phyloP scores from a whole-genome alignment of 2,888 invertebrate genomes.

The Brachycybe producta region DNA sequence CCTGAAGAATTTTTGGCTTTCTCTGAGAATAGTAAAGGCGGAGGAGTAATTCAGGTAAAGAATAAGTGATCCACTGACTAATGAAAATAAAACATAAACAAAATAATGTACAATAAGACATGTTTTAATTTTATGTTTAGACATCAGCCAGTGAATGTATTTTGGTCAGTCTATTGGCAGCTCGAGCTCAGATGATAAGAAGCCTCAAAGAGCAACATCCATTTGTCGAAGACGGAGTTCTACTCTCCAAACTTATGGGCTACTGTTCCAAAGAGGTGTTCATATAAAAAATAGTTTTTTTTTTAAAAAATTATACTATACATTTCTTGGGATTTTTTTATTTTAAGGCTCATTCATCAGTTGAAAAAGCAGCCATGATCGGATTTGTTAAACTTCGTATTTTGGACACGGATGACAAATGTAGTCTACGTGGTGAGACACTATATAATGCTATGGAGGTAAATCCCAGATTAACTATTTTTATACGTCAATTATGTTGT shows the following conservation, averaged over 20 bases:
- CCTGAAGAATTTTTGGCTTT: constrained; percentile 76
- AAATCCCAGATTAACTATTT: not conserved
- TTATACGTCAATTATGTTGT: too few relatives aligned
- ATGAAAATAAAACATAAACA: not conserved
- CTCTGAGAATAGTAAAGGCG: constrained; percentile 72
- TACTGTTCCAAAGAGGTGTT: constrained; percentile 39
- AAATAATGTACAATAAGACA: constrained; percentile 1
- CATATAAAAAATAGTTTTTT: not conserved
- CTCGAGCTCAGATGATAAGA: constrained; percentile 75
- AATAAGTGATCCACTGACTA: not conserved
- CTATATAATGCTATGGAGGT: constrained; percentile 49
- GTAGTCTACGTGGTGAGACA: constrained; percentile 64
- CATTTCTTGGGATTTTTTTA: constrained; percentile 44
- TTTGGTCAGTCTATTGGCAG: constrained; percentile 80
- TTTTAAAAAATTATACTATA: constrained; percentile 14
- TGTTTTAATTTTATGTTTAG: constrained; percentile 39
- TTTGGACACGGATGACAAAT: constrained; percentile 72
- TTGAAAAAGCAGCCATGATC: constrained; percentile 89
- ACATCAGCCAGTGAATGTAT: constrained; percentile 93
- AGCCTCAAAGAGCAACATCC: constrained; percentile 70
- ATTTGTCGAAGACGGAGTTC: constrained; percentile 73
- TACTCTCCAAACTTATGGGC: constrained; percentile 85
- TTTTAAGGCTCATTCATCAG: constrained; percentile 80
- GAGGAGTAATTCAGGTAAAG: constrained; percentile 80
- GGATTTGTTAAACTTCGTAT: constrained; percentile 80